Conservation (phyloP, 2,113 vertebrate genomes). For the Diadophis punctatus region DNA sequence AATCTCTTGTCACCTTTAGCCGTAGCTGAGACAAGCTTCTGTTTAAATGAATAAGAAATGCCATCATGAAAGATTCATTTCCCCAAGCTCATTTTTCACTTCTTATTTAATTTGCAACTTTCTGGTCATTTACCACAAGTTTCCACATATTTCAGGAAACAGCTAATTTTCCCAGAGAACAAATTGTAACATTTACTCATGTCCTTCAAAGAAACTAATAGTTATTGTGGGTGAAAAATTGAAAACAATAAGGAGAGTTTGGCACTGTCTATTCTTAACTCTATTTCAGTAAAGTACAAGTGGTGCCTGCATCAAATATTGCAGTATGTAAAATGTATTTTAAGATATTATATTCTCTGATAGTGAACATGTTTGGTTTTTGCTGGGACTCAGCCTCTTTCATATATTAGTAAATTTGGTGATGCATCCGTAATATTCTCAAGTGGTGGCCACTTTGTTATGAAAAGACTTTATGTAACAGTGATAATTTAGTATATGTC, state of each 20-base stretch:
- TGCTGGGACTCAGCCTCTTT: neutral
- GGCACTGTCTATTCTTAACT: slow-evolving; percentile 46
- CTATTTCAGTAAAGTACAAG: slow-evolving; percentile 49
- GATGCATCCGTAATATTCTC: neutral
- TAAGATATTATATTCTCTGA: neutral
- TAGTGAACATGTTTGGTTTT: neutral
- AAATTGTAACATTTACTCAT: slow-evolving; percentile 65
- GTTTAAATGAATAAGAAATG: slow-evolving; percentile 53
- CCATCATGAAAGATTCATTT: slow-evolving; percentile 58
- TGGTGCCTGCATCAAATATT: neutral
- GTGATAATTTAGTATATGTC: neutral
- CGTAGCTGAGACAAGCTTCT: neutral
- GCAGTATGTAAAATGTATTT: neutral
- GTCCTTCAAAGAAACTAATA: slow-evolving; percentile 58
- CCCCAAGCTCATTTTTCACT: slow-evolving; percentile 49
- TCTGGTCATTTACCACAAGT: slow-evolving; percentile 58
- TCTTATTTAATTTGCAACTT: slow-evolving; percentile 61
- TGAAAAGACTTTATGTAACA: neutral
- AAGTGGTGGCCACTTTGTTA: neutral
- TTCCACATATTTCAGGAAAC: slow-evolving; percentile 62
- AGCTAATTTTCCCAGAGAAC: slow-evolving; percentile 48
- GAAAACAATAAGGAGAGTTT: slow-evolving; percentile 54
- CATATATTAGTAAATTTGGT: neutral
- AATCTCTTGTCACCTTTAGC: slow-evolving; percentile 42
- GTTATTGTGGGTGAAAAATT: slow-evolving; percentile 53